Evolutionary conservation across 92 coral and sea anemone genomes (phyloP).

Genomic region (Porites cylindrica): DNA sequence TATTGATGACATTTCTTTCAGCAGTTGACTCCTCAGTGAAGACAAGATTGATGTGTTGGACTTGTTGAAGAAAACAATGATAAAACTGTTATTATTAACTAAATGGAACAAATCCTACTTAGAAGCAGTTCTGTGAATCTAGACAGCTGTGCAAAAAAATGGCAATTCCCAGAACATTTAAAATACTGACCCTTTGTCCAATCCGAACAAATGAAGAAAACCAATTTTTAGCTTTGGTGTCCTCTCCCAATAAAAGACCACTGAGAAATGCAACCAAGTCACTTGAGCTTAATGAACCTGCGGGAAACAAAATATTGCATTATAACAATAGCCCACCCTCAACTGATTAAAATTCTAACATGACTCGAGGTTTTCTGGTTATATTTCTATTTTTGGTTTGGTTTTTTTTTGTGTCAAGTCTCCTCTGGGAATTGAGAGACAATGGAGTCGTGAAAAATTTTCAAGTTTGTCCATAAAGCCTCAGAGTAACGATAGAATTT

Average conservation of each 20-base stretch:
- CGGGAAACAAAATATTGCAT: not conserved
- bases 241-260: conserved; percentile 89
- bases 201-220: conserved; percentile 93
- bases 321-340: not conserved
- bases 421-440: too few species aligned
- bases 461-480: too few species aligned
- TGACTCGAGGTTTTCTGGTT: too few species aligned
- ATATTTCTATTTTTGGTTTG: too few species aligned
- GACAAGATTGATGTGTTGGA: conserved; percentile 82
- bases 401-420: too few species aligned
- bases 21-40: conserved; percentile 83
- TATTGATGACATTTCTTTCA: conserved; percentile 79
- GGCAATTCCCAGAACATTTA: not conserved
- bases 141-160: not conserved
- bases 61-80: conserved; percentile 4
- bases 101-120: not conserved
- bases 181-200: conserved; percentile 87
- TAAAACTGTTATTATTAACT: not conserved
- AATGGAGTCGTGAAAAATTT: too few species aligned
- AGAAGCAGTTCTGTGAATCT: not conserved
- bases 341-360: too few species aligned
- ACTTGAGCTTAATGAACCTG: conserved; percentile 39
- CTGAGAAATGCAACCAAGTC: conserved; percentile 92
- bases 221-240: conserved; percentile 87
- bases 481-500: too few species aligned